Evolutionary conservation across 2,797 vertebrate species (phyloP).

Genomic region (Pyrocephalus nanus): DNA sequence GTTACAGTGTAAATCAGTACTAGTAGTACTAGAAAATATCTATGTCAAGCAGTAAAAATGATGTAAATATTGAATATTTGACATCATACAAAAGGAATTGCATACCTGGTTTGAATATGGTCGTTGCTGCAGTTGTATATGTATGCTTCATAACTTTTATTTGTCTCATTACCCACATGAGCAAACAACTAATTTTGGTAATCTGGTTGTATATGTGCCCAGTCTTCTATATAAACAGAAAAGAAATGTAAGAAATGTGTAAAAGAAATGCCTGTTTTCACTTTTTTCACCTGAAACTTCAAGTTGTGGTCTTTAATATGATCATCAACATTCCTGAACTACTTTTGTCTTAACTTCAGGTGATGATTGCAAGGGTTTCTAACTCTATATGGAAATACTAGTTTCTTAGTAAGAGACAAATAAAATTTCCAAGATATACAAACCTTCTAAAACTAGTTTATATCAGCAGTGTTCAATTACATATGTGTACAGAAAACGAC

Average conservation of each 20-base stretch:
- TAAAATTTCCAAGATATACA: background rate
- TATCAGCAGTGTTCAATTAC: background rate
- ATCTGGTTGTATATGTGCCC: background rate
- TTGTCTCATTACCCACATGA: background rate
- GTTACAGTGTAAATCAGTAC: background rate
- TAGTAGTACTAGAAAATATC: background rate
- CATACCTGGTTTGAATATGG: background rate
- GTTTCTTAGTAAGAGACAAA: background rate
- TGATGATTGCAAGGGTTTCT: background rate
- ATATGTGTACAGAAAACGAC: rapidly evolving
- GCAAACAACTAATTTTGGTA: background rate
- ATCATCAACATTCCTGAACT: background rate
- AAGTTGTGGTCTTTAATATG: background rate
- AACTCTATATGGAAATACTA: background rate
- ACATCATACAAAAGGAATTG: background rate
- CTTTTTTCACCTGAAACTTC: background rate
- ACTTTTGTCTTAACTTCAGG: background rate
- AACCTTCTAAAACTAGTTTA: background rate
- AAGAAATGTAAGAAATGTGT: background rate
- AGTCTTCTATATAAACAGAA: background rate
- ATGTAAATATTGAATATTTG: background rate
- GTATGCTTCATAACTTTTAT: background rate
- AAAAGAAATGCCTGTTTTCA: background rate
- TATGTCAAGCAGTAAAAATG: background rate
- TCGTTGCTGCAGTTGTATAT: background rate